These are phyloP conservation scores for Trematomus bernacchii DNA, from an alignment of 2,797 vertebrate species.

Conservation along the genomic window DNA sequence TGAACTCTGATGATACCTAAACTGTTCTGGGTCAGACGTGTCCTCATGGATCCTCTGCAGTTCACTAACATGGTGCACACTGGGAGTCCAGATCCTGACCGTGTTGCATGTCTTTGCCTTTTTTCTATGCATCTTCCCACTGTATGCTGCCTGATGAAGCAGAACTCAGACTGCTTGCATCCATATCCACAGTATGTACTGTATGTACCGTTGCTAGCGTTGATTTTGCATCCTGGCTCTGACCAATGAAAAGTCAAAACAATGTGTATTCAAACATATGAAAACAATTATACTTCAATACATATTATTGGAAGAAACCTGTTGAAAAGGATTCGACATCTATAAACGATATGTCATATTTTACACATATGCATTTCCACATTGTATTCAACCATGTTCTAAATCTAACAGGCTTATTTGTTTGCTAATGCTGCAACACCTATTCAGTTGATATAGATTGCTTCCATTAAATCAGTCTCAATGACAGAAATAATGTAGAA, in stretches of 20 bases:
- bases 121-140: constrained; percentile 23
- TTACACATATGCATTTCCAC: neutral
- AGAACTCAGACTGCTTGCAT: constrained; percentile 17
- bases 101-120: constrained; percentile 40
- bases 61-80: constrained; percentile 23
- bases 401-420: constrained; percentile 1
- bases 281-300: neutral
- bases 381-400: neutral
- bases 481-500: constrained; percentile 9
- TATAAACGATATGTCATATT: neutral
- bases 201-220: constrained; percentile 9
- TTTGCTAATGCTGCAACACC: constrained; percentile 3
- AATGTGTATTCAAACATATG: constrained; percentile 13
- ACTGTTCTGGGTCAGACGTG: constrained; percentile 15
- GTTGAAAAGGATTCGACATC: neutral
- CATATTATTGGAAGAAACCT: neutral
- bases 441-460: constrained; percentile 9
- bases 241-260: neutral
- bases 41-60: constrained; percentile 18
- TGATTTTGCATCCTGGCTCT: constrained; percentile 15
- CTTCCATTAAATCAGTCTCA: constrained; percentile 2
- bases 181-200: neutral
- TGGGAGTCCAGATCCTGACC: constrained; percentile 20
- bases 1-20: constrained; percentile 17
- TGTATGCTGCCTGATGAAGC: constrained; percentile 15